phyloP scores from a whole-genome alignment of 2,113 vertebrate genomes.

The Campylorhamphus procurvoides region DNA sequence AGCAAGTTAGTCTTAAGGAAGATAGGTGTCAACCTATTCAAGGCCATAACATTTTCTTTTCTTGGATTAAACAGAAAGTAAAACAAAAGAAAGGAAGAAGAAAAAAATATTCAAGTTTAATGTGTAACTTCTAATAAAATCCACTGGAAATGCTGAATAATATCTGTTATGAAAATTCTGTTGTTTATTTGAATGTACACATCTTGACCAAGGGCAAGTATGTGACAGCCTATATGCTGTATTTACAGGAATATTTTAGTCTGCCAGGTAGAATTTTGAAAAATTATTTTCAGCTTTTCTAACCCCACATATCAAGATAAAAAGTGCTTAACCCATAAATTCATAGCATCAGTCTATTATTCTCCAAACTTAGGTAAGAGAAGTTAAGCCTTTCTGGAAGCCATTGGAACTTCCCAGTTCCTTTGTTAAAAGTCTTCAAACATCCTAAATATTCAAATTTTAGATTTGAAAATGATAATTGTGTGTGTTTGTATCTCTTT shows the following conservation, averaged over 20 bases:
- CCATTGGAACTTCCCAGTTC: background rate
- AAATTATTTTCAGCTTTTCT: background rate
- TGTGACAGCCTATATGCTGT: background rate
- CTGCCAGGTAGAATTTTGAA: background rate
- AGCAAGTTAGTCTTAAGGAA: background rate
- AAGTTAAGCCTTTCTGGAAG: background rate
- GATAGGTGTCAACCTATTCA: fast-evolving
- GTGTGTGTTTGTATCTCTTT: background rate
- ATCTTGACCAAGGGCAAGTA: fast-evolving
- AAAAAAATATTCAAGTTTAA: background rate
- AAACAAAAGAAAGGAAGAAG: background rate
- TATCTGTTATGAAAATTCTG: background rate
- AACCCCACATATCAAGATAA: background rate
- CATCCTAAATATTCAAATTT: background rate
- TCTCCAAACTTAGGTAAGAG: background rate
- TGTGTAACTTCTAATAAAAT: background rate
- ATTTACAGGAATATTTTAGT: background rate
- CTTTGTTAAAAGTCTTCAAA: background rate
- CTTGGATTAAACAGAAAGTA: background rate
- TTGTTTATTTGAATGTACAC: background rate
- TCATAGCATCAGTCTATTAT: background rate
- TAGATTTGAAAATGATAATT: background rate
- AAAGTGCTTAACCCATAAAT: background rate
- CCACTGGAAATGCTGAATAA: background rate
- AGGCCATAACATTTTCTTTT: background rate